These are phyloP conservation scores for Knipowitschia caucasica DNA, from an alignment of 2,797 vertebrate species.

Conservation along the genomic window DNA sequence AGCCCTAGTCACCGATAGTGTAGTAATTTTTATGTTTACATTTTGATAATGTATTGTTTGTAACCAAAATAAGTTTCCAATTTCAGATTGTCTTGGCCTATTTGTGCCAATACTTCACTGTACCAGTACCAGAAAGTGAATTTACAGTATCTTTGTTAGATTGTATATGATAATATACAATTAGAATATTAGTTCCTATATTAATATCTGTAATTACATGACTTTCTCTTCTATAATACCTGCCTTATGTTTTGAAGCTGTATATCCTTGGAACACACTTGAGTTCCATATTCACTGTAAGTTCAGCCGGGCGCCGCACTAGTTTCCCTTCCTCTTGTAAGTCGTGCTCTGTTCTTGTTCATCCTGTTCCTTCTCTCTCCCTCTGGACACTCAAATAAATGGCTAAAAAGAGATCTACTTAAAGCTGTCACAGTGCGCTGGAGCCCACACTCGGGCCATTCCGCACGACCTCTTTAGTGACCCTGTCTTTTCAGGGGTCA, in stretches of 20 bases:
- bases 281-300: slow-evolving; percentile 23
- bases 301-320: slow-evolving; percentile 23
- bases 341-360: slow-evolving; percentile 63
- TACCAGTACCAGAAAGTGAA: too few relatives aligned
- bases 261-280: not conserved
- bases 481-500: slow-evolving; percentile 78
- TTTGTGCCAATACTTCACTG: too few relatives aligned
- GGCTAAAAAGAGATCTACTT: slow-evolving; percentile 81
- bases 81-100: not conserved
- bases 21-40: too few relatives aligned
- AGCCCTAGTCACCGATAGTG: too few relatives aligned
- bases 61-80: not conserved
- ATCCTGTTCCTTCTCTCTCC: slow-evolving; percentile 36
- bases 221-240: not conserved
- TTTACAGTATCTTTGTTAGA: too few relatives aligned
- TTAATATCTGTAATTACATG: too few relatives aligned
- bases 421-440: slow-evolving; percentile 83
- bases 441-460: slow-evolving; percentile 79
- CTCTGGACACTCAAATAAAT: slow-evolving; percentile 73
- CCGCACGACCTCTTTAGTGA: slow-evolving; percentile 78
- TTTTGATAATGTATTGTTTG: too few relatives aligned
- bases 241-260: too few relatives aligned
- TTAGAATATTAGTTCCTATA: too few relatives aligned
- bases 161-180: too few relatives aligned
- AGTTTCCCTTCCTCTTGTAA: slow-evolving; percentile 50